phyloP scores from a whole-genome alignment of 2,113 vertebrate species.

The Polyodon spathula region DNA sequence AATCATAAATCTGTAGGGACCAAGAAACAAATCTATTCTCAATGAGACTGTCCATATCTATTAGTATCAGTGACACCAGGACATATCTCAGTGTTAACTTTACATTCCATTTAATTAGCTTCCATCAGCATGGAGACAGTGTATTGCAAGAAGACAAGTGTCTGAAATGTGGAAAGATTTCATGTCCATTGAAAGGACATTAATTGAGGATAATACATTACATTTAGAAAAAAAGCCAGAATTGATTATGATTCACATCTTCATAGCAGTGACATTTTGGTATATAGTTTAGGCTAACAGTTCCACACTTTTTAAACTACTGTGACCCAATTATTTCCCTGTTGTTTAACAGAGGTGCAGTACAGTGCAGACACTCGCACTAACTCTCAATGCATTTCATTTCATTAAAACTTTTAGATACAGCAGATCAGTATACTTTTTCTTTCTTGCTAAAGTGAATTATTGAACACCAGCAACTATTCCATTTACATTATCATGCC shows the following conservation, averaged over 20 bases:
- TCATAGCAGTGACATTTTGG: too few species aligned
- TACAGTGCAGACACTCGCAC: too few species aligned
- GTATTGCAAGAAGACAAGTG: conserved; percentile 10
- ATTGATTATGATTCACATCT: background rate
- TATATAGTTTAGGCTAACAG: too few species aligned
- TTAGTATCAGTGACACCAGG: conserved; percentile 32
- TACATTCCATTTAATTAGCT: conserved; percentile 25
- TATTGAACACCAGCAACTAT: too few species aligned
- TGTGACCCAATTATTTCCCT: too few species aligned
- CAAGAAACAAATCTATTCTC: conserved; percentile 50
- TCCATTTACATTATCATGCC: too few species aligned
- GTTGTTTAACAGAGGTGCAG: too few species aligned
- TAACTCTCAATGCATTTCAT: too few species aligned
- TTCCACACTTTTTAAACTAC: too few species aligned
- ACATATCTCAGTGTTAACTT: conserved; percentile 18
- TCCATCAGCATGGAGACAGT: conserved; percentile 6
- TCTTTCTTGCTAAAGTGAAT: too few species aligned
- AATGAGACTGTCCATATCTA: conserved; percentile 45
- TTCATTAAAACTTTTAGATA: too few species aligned
- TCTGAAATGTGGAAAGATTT: conserved; percentile 12
- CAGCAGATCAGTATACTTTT: too few species aligned
- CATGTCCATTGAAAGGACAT: background rate
- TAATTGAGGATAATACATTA: background rate
- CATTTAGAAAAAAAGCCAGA: background rate
- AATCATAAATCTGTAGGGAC: conserved; percentile 38